Evolutionary conservation across 2,797 vertebrate species (phyloP).

Genomic region (Kryptolebias ocellatus): DNA sequence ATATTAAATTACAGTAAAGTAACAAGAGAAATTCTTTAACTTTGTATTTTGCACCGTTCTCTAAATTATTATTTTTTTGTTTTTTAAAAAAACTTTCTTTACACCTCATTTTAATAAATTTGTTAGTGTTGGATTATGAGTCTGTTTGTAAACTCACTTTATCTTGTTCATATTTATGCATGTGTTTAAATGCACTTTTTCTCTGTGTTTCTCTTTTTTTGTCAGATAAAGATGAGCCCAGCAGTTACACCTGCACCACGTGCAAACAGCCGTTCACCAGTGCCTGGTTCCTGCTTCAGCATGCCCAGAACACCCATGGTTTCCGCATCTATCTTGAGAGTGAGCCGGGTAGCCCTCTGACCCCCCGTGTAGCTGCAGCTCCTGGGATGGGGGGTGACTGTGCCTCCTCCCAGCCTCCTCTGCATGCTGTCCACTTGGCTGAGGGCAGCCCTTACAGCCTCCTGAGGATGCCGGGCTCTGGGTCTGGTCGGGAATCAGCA

Average conservation of each 20-base stretch:
- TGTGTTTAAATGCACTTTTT: conserved; percentile 57
- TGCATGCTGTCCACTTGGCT: conserved; percentile 95
- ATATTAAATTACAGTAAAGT: no score
- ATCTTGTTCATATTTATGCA: not conserved
- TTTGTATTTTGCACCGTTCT: not conserved
- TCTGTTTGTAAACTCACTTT: not conserved
- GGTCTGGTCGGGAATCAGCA: conserved; percentile 90
- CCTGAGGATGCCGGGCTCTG: conserved; percentile 94
- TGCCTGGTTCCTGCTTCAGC: conserved; percentile 99
- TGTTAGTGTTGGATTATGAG: not conserved
- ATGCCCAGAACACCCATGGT: conserved; percentile 98
- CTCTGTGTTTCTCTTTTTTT: conserved; percentile 56
- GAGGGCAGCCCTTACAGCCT: conserved; percentile 98
- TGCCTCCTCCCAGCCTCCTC: conserved; percentile 92
- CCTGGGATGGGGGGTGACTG: conserved; percentile 97
- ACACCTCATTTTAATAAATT: not conserved
- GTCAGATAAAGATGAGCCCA: conserved; percentile 98
- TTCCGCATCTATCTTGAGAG: conserved; percentile 99
- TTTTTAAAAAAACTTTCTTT: not conserved
- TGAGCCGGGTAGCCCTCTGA: conserved; percentile 96
- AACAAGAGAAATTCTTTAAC: no score
- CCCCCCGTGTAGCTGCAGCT: conserved; percentile 93
- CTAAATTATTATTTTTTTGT: not conserved
- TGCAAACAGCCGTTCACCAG: conserved; percentile 99
- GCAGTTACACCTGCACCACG: conserved; percentile 98